These are phyloP conservation scores for Lycocerus yunnanus DNA, from an alignment of 2,888 invertebrate species.

Conservation along the genomic window DNA sequence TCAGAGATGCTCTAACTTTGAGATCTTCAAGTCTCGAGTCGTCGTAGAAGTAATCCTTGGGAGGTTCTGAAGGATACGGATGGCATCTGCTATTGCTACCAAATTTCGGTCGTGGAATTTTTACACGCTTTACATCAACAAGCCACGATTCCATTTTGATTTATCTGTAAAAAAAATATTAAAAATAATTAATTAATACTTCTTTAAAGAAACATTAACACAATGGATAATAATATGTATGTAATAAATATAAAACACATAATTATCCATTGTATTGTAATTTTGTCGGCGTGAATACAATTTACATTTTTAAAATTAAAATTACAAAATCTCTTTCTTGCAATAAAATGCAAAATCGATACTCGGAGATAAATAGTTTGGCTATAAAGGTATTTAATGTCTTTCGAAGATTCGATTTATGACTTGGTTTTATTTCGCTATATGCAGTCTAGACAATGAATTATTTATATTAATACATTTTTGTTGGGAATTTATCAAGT, in stretches of 20 bases:
- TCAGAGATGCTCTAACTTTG: conserved; percentile 54
- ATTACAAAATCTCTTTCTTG: not conserved
- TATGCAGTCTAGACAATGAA: conserved; percentile 12
- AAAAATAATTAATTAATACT: not conserved
- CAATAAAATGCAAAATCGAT: not conserved
- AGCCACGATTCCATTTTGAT: conserved; percentile 80
- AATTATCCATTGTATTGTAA: not conserved
- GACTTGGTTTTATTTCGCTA: conserved; percentile 9
- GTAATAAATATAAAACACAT: not conserved
- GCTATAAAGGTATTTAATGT: not conserved
- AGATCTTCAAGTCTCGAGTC: conserved; percentile 61
- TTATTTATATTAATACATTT: conserved; percentile 14
- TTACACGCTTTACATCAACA: conserved; percentile 79
- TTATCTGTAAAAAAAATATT: not conserved
- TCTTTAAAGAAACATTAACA: not conserved
- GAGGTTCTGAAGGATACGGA: conserved; percentile 71
- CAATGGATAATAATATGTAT: not conserved
- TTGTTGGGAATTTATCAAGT: not conserved
- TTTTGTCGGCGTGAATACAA: not conserved
- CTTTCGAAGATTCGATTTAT: conserved; percentile 7
- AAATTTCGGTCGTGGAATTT: conserved; percentile 85
- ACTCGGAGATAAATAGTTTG: not conserved
- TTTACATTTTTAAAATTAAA: not conserved
- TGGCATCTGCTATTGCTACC: conserved; percentile 60
- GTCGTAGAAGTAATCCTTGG: conserved; percentile 75